Percentiles rank a stretch among this genome's conserved stretches.
Conservation (phyloP, 1,140 invertebrate species). For the Tetragnatha versicolor region DNA sequence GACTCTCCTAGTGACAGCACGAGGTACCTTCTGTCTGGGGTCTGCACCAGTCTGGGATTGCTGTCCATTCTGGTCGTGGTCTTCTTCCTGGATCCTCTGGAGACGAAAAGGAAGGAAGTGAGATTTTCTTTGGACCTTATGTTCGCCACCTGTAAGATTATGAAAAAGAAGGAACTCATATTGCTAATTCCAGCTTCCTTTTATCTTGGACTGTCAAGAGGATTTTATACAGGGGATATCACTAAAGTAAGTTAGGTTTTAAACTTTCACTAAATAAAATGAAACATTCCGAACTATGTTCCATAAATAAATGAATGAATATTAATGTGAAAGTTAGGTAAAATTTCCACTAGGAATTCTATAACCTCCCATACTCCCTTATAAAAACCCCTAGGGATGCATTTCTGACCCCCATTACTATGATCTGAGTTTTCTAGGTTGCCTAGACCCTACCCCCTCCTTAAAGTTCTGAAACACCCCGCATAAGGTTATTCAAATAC, state of each 20-base stretch:
- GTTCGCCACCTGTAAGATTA: conserved; percentile 85
- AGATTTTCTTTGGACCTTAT: background rate
- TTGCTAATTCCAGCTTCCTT: conserved; percentile 92
- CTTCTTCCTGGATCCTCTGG: conserved; percentile 7
- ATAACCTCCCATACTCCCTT: no score
- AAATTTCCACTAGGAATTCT: no score
- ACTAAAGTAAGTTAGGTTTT: conserved; percentile 1
- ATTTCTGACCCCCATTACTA: no score
- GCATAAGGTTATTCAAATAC: no score
- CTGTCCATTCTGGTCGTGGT: conserved; percentile 61
- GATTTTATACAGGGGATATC: conserved; percentile 45
- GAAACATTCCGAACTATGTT: no score
- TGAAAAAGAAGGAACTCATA: conserved; percentile 84
- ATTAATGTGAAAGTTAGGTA: no score
- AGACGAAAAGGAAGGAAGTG: background rate
- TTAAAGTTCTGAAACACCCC: no score
- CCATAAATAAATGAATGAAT: no score
- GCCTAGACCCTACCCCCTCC: no score
- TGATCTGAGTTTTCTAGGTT: no score
- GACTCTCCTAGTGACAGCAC: conserved; percentile 79
- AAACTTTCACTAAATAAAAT: no score
- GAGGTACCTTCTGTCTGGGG: conserved; percentile 85
- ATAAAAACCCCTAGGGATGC: no score
- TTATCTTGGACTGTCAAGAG: conserved; percentile 95
- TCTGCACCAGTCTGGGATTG: conserved; percentile 86